Conservation (phyloP, 1,140 invertebrate genomes). For the Leptonema lineaticorne region DNA sequence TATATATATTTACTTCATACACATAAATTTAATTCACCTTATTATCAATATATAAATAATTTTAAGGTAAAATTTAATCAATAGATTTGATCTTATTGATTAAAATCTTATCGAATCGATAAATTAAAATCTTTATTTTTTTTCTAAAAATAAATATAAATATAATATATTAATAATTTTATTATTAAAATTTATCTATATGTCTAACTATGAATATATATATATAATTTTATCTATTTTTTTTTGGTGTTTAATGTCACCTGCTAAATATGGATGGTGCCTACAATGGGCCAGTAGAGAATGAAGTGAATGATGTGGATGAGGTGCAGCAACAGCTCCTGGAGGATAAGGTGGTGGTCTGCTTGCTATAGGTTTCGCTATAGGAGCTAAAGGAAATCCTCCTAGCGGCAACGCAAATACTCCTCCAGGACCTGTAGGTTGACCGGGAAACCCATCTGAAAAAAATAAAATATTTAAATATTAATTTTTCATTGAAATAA, state of each 20-base stretch:
- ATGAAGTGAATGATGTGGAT: slow-evolving; percentile 50
- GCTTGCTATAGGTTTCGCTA: slow-evolving; percentile 55
- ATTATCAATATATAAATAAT: too few relatives aligned
- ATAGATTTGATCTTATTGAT: too few relatives aligned
- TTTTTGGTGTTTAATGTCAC: slow-evolving; percentile 33
- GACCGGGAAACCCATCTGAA: slow-evolving; percentile 34
- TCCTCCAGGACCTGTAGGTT: slow-evolving; percentile 45
- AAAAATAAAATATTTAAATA: background rate
- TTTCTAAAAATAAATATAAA: too few relatives aligned
- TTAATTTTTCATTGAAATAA: too few relatives aligned
- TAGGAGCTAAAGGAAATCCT: slow-evolving; percentile 49
- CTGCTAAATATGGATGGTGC: slow-evolving; percentile 53
- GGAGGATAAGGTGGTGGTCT: slow-evolving; percentile 51
- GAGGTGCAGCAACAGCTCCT: slow-evolving; percentile 29
- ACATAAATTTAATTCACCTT: too few relatives aligned
- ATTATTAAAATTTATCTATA: too few relatives aligned
- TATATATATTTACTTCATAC: too few relatives aligned
- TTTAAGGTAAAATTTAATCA: too few relatives aligned
- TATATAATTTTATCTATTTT: background rate
- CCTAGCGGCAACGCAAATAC: slow-evolving; percentile 47
- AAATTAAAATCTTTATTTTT: too few relatives aligned
- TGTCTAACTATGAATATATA: too few relatives aligned
- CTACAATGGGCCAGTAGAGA: slow-evolving; percentile 50
- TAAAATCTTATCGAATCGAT: too few relatives aligned
- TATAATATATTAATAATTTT: too few relatives aligned